Base-by-base conservation (phyloP, 2,888 invertebrate species). In the Liposcelis brunnea region DNA sequence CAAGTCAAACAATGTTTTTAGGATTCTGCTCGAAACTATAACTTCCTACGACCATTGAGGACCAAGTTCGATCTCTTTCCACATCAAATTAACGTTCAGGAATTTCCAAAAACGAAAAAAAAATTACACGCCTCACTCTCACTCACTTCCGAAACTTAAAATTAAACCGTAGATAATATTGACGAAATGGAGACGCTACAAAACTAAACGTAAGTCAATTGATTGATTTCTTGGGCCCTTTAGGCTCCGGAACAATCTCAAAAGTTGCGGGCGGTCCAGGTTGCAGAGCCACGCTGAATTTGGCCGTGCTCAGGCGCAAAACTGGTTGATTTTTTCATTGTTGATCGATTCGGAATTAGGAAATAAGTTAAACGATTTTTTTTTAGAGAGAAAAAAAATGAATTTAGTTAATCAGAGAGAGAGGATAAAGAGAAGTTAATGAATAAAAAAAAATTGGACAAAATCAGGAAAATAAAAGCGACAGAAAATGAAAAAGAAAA, bases 401-500 rank as follows among this genome's bases (percentile, higher is more conserved):
- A n/a, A 26, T 26, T 26, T 5, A 42, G 16, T 16, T 31, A 12
- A 38, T 6, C 1, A 10, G 26, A 26, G 26, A 2, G 31, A 31
- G n/a, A 42, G 18, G n/a, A 21, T 5, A 10, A 15, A 21, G 26
- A 26, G 21, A 44, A 37, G 34, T 36, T 18, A 47, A 47, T 31
- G n/a, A 50, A 31, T 42, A 49, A 47, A 47, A 43, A 35, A 46
- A 40, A 7, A 42, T 34, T 16, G 33, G 34, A 37, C 18, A 34
- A 34, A 31, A 31, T 32, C 4, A 31, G n/a, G 43, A 40, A 34
- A 40, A 46, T 16, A 36, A 37, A 32, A 42, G 34, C 10, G 36
- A 36, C 15, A 36, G 16, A 36, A 16, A 38, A 18, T 21, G 38
- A 19, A 38, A 26, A 18, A 38, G 38, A 38, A 26, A n/a, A 38